Percentiles rank a stretch among this genome's conserved stretches.
Evolutionary conservation across 1,140 invertebrate species (phyloP).

Genomic region (Bombus pascuorum): DNA sequence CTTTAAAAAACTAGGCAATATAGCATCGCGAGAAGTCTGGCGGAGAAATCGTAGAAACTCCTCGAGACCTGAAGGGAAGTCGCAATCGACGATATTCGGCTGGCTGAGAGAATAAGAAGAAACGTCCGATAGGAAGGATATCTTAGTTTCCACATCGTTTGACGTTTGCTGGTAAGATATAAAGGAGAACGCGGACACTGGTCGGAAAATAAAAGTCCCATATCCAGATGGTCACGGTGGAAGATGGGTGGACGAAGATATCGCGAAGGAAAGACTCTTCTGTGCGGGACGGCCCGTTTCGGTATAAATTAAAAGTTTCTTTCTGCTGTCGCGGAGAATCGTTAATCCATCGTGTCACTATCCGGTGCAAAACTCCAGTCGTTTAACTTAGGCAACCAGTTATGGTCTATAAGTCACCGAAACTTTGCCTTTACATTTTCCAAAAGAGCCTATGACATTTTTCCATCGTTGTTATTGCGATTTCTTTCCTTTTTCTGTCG

Average conservation of each 20-base stretch:
- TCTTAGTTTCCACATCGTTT: slow-evolving; percentile 65
- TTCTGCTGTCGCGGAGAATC: slow-evolving; percentile 43
- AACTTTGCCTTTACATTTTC: slow-evolving; percentile 59
- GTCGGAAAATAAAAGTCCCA: slow-evolving; percentile 57
- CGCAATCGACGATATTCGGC: slow-evolving; percentile 39
- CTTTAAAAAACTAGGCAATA: neutral
- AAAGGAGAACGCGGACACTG: slow-evolving; percentile 15
- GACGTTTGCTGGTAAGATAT: slow-evolving; percentile 49
- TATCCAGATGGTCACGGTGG: neutral
- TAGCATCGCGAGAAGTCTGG: neutral
- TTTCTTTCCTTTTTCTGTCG: neutral
- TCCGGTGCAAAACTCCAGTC: slow-evolving; percentile 53
- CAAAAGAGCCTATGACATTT: slow-evolving; percentile 4
- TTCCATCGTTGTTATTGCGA: neutral
- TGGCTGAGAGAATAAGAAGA: slow-evolving; percentile 20
- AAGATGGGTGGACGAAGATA: slow-evolving; percentile 38
- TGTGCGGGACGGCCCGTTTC: slow-evolving; percentile 49
- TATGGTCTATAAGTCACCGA: slow-evolving; percentile 46
- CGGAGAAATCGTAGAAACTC: neutral
- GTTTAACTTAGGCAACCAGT: slow-evolving; percentile 57
- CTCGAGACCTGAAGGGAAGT: neutral
- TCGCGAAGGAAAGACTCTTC: slow-evolving; percentile 4
- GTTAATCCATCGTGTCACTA: slow-evolving; percentile 72
- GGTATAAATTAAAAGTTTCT: slow-evolving; percentile 75
- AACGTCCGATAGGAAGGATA: slow-evolving; percentile 31